phyloP scores from a whole-genome alignment of 2,888 invertebrate genomes.

The Mystacides longicornis region DNA sequence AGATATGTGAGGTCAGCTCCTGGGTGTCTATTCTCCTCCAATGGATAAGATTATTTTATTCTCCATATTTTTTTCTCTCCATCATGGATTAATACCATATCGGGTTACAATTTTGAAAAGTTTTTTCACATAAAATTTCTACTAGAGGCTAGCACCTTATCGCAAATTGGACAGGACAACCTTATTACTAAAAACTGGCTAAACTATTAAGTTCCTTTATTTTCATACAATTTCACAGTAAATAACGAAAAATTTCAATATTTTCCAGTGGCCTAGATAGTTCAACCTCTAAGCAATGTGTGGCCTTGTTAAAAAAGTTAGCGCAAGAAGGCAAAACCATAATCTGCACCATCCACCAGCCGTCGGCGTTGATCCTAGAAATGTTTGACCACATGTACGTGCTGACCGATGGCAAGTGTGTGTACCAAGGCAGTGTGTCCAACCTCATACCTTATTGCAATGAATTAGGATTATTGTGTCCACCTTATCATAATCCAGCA shows the following conservation, averaged over 20 bases:
- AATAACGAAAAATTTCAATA: constrained; percentile 4
- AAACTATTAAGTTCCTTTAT: too few relatives aligned
- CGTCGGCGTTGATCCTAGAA: constrained; percentile 76
- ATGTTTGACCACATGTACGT: constrained; percentile 87
- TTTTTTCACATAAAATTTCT: too few relatives aligned
- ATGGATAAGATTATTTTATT: too few relatives aligned
- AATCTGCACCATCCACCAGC: constrained; percentile 87
- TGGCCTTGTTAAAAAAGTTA: constrained; percentile 70
- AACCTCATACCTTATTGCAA: constrained; percentile 71
- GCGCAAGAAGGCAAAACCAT: constrained; percentile 80
- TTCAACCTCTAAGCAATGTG: constrained; percentile 74
- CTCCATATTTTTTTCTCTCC: too few relatives aligned
- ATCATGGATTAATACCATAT: too few relatives aligned
- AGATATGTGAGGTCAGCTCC: too few relatives aligned
- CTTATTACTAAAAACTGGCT: too few relatives aligned
- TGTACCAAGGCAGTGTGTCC: constrained; percentile 71
- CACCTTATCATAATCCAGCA: constrained; percentile 84
- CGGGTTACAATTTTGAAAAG: too few relatives aligned
- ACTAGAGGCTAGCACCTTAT: too few relatives aligned
- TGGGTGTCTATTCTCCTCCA: too few relatives aligned
- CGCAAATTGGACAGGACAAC: too few relatives aligned
- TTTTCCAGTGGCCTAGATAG: constrained; percentile 68
- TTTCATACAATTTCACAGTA: too few relatives aligned
- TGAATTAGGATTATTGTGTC: constrained; percentile 65
- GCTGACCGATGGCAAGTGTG: constrained; percentile 69